These are phyloP conservation scores for Sisyra nigra DNA, from an alignment of 2,888 invertebrate genomes.

Conservation along the genomic window DNA sequence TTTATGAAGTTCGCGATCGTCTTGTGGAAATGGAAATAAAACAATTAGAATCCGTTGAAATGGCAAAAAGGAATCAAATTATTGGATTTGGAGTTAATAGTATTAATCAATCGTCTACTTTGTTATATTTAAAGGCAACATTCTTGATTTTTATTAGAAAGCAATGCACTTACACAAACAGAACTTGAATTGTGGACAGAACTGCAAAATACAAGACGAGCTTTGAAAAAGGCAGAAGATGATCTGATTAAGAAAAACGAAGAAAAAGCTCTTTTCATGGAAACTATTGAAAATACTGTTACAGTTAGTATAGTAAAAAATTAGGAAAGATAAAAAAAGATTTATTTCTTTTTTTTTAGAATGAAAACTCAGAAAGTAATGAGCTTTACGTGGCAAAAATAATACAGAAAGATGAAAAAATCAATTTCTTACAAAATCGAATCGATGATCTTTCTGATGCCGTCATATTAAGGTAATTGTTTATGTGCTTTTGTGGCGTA, in stretches of 20 bases:
- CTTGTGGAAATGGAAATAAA: not conserved
- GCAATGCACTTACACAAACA: constrained; percentile 12
- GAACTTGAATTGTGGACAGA: constrained; percentile 20
- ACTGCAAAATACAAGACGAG: constrained; percentile 17
- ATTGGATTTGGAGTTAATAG: no score
- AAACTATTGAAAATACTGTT: constrained; percentile 17
- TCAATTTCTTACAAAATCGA: constrained; percentile 1
- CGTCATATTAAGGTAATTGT: constrained; percentile 1
- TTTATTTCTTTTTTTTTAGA: constrained; percentile 2
- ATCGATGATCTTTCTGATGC: constrained; percentile 4
- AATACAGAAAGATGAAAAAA: constrained; percentile 5
- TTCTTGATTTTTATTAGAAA: not conserved
- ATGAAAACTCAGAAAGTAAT: not conserved
- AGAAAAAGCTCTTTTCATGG: constrained; percentile 18
- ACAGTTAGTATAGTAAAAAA: not conserved
- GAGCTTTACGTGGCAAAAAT: constrained; percentile 4
- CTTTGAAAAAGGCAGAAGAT: constrained; percentile 20
- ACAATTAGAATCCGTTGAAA: not conserved
- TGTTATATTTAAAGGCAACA: not conserved
- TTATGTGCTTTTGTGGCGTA: no score
- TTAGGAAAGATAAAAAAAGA: not conserved
- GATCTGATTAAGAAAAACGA: constrained; percentile 18
- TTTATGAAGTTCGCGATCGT: not conserved
- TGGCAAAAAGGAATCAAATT: not conserved
- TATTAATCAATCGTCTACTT: not conserved